phyloP scores from a whole-genome alignment of 2,888 invertebrate species.

The Cataglyphis albicans region DNA sequence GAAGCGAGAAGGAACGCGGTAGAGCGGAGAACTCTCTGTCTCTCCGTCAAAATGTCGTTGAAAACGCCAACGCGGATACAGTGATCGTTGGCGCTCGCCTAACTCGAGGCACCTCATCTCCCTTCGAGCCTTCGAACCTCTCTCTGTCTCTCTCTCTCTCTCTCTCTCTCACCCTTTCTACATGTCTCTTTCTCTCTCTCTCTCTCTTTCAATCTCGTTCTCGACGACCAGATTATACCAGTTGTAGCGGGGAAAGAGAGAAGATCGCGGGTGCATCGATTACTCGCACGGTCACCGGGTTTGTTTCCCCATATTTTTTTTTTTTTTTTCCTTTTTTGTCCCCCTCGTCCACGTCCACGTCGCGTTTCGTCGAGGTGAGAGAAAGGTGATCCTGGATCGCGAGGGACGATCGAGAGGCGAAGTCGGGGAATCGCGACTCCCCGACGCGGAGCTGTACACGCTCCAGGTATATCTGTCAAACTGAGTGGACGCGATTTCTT shows the following conservation, averaged over 20 bases:
- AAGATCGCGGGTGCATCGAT: slow-evolving; percentile 73
- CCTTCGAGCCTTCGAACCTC: slow-evolving; percentile 35
- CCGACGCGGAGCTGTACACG: background rate
- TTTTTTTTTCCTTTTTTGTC: too few species aligned
- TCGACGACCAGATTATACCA: slow-evolving; percentile 37
- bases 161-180: slow-evolving; percentile 22
- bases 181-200: background rate
- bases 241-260: slow-evolving; percentile 61
- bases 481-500: background rate
- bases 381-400: background rate
- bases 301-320: slow-evolving; percentile 71
- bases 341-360: slow-evolving; percentile 30
- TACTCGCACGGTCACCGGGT: slow-evolving; percentile 74
- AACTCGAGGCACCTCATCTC: slow-evolving; percentile 68
- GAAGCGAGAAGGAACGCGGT: slow-evolving; percentile 57
- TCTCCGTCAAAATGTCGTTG: slow-evolving; percentile 84
- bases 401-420: slow-evolving; percentile 1
- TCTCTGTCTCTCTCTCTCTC: background rate
- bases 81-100: slow-evolving; percentile 74
- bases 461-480: slow-evolving; percentile 14
- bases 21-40: slow-evolving; percentile 62
- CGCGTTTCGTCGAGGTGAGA: slow-evolving; percentile 7
- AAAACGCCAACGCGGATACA: slow-evolving; percentile 83
- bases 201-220: slow-evolving; percentile 31
- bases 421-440: slow-evolving; percentile 6